phyloP scores from a whole-genome alignment of 2,113 vertebrate genomes.

The Petrocephalus microphthalmus region DNA sequence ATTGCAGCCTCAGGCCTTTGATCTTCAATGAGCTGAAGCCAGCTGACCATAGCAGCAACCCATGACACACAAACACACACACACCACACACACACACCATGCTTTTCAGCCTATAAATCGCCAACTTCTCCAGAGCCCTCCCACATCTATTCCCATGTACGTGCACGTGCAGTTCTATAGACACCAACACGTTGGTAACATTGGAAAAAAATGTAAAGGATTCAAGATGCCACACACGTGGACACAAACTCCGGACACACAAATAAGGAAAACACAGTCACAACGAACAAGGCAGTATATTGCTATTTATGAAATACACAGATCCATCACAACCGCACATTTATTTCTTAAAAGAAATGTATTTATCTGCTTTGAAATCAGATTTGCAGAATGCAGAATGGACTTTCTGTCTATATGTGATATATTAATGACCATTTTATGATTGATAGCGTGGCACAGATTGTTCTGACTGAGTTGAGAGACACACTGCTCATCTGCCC shows the following conservation, averaged over 20 bases:
- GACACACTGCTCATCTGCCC: not conserved
- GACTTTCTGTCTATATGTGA: not conserved
- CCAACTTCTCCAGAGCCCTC: not conserved
- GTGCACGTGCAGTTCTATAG: not conserved
- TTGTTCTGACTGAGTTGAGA: not conserved
- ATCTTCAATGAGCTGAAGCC: not conserved
- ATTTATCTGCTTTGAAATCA: not conserved
- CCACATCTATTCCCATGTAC: not conserved
- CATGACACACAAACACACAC: not conserved
- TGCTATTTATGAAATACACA: not conserved
- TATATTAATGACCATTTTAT: slow-evolving; percentile 1
- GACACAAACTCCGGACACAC: not conserved
- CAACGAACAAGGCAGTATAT: not conserved
- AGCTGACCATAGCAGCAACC: not conserved
- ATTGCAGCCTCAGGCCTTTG: not conserved
- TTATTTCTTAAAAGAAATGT: not conserved
- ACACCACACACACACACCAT: not conserved
- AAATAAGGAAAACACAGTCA: not conserved
- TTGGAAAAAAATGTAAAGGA: not conserved
- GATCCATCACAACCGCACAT: not conserved
- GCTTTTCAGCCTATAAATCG: not conserved
- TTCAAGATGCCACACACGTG: not conserved
- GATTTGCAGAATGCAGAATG: not conserved
- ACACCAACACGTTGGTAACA: not conserved
- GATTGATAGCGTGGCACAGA: not conserved